A percentile compares a stretch with the other conserved stretches of the same genome.
phyloP scores from a whole-genome alignment of 23 tunicate genomes.

The Corella eumyota region DNA sequence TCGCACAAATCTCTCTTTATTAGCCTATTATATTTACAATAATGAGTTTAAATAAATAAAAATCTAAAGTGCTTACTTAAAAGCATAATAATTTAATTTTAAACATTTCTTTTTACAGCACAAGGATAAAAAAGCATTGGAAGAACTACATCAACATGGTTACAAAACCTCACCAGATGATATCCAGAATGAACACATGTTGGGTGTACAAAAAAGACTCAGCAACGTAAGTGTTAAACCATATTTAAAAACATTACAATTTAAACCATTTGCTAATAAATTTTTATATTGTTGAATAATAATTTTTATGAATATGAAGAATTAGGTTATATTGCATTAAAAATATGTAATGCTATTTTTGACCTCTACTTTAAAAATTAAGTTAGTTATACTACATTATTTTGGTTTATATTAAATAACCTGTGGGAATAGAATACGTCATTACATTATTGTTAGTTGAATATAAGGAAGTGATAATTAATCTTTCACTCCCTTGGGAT shows the following conservation, averaged over 20 bases:
- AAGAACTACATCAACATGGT: slow-evolving; percentile 42
- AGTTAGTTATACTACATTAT: background rate
- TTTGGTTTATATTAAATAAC: too few species aligned
- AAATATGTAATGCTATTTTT: background rate
- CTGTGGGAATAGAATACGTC: too few species aligned
- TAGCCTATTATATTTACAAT: too few species aligned
- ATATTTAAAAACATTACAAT: background rate
- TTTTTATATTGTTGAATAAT: background rate
- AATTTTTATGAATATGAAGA: background rate
- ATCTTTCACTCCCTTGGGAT: too few species aligned
- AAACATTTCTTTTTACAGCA: too few species aligned
- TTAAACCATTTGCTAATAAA: background rate
- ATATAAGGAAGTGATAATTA: too few species aligned
- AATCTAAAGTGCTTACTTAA: too few species aligned
- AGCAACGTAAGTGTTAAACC: slow-evolving; percentile 61
- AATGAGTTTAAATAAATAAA: too few species aligned
- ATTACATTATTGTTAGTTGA: too few species aligned
- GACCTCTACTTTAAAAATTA: background rate
- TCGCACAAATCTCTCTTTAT: too few species aligned
- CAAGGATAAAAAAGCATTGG: slow-evolving; percentile 31
- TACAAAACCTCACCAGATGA: slow-evolving; percentile 41
- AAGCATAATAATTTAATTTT: too few species aligned
- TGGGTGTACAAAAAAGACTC: slow-evolving; percentile 55
- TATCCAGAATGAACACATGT: slow-evolving; percentile 34
- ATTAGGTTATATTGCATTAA: too few species aligned